Percentiles rank a stretch among this genome's conserved stretches.
Evolutionary conservation across 1,140 invertebrate genomes (phyloP).

Genomic region (Drepana arcuata): DNA sequence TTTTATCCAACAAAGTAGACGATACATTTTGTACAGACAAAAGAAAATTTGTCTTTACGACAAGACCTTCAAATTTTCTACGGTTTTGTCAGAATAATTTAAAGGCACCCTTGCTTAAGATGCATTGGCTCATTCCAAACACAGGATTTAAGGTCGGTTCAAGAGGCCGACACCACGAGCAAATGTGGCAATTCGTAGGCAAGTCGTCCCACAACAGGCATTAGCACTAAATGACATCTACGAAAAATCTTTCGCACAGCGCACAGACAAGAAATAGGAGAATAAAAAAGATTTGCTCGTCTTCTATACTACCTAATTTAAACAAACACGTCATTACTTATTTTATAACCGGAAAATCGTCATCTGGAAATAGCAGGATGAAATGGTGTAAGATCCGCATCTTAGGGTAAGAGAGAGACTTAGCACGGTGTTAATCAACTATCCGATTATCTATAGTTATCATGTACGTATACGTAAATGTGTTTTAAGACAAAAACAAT

Average conservation of each 20-base stretch:
- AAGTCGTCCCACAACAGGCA: conserved; percentile 50
- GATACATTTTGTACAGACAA: no score
- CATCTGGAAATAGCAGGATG: no score
- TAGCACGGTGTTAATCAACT: no score
- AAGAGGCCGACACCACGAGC: conserved; percentile 36
- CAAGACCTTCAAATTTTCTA: conserved; percentile 16
- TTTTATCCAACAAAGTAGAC: no score
- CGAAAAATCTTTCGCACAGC: conserved; percentile 51
- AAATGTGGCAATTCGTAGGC: conserved; percentile 64
- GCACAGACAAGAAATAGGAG: conserved; percentile 49
- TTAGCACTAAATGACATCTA: conserved; percentile 67
- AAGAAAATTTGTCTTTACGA: conserved; percentile 6
- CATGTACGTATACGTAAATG: no score
- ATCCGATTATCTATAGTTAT: no score
- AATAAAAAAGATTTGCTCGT: conserved; percentile 37
- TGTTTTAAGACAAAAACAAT: no score
- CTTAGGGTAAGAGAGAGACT: no score
- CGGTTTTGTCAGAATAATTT: conserved; percentile 47
- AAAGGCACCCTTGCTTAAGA: conserved; percentile 57
- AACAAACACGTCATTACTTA: no score
- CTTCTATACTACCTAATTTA: no score
- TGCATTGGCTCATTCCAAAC: conserved; percentile 64
- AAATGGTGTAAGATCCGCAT: no score
- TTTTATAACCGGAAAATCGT: no score
- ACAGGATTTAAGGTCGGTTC: conserved; percentile 52